A percentile compares a stretch with the other conserved stretches of the same genome.
Conservation (phyloP, 2,888 invertebrate genomes). For the Trachelus iudaicus region DNA sequence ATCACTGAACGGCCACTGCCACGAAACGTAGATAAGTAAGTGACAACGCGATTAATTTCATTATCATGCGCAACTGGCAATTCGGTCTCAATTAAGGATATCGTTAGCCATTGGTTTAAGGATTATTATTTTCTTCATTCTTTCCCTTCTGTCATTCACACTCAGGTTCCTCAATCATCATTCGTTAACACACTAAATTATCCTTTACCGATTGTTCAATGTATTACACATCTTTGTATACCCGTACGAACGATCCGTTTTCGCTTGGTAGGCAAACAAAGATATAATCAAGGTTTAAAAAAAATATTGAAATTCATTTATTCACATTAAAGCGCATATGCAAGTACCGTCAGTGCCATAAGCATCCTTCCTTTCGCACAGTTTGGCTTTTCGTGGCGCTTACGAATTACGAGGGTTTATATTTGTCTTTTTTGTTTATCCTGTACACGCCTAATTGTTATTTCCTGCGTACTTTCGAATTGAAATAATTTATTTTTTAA, state of each 20-base stretch:
- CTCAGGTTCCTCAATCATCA: neutral
- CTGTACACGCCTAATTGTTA: neutral
- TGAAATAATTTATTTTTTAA: neutral
- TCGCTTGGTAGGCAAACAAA: conserved; percentile 7
- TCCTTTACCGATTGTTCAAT: neutral
- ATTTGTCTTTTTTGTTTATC: neutral
- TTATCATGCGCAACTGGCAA: neutral
- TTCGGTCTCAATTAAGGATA: neutral
- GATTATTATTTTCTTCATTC: neutral
- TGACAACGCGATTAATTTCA: neutral
- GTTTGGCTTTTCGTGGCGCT: neutral
- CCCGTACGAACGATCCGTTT: conserved; percentile 23
- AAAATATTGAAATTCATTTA: neutral
- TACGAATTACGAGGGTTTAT: neutral
- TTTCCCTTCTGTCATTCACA: neutral
- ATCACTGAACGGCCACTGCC: conserved; percentile 5
- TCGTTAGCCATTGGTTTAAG: neutral
- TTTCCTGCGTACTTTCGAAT: neutral
- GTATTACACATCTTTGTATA: neutral
- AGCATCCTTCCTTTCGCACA: neutral
- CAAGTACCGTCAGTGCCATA: neutral
- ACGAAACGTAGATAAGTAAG: neutral
- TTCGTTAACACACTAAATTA: neutral
- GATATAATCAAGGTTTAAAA: neutral
- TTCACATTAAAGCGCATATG: neutral